A percentile compares a stretch with the other conserved stretches of the same genome.
phyloP scores from a whole-genome alignment of 2,113 vertebrate genomes.

The Melanocharis versteri region DNA sequence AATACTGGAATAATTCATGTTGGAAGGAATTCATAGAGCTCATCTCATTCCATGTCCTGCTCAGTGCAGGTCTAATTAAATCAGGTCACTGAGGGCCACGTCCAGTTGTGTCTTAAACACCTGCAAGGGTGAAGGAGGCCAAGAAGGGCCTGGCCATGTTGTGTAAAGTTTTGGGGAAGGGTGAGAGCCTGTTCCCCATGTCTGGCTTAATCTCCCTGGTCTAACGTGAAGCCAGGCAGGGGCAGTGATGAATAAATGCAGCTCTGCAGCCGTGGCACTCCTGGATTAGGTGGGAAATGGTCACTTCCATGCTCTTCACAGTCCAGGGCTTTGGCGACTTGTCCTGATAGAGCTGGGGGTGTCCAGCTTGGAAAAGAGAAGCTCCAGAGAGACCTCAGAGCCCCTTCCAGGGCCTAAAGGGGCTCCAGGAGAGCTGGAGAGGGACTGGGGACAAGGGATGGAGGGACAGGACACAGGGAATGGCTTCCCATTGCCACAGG shows the following conservation, averaged over 20 bases:
- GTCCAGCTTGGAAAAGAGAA: not conserved
- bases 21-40: not conserved
- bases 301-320: not conserved
- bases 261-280: not conserved
- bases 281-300: not conserved
- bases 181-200: not conserved
- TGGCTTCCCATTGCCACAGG: not conserved
- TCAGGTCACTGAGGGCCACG: not conserved
- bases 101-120: not conserved
- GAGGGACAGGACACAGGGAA: not conserved
- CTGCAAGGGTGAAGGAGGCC: not conserved
- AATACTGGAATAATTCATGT: not conserved
- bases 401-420: not conserved
- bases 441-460: not conserved
- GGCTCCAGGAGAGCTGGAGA: not conserved
- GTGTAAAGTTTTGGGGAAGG: not conserved
- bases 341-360: not conserved
- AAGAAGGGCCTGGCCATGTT: not conserved
- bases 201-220: not conserved
- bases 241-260: not conserved
- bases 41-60: not conserved
- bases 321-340: not conserved
- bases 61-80: not conserved
- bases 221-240: not conserved
- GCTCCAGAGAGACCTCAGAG: fast-evolving